A percentile compares a stretch with the other conserved stretches of the same genome.
These are phyloP conservation scores for Ormyrus thymus DNA, from an alignment of 2,888 invertebrate species.

Conservation along the genomic window DNA sequence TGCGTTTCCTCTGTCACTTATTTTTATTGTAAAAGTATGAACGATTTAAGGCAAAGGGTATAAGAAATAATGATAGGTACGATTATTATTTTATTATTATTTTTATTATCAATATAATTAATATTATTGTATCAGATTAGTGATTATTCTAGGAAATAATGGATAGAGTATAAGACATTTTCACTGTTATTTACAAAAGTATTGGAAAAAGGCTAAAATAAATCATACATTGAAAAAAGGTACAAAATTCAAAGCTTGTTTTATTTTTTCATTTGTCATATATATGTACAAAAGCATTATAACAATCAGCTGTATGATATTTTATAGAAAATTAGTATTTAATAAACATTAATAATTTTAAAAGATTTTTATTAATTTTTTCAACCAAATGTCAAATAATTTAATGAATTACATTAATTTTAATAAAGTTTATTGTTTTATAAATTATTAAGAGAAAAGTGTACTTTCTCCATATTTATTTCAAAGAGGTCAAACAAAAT, in stretches of 20 bases:
- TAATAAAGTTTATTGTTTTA: background rate
- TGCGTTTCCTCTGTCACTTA: constrained; percentile 35
- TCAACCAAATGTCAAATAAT: background rate
- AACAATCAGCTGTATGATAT: constrained; percentile 31
- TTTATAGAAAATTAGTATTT: constrained; percentile 32
- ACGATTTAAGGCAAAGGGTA: constrained; percentile 73
- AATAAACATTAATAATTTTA: constrained; percentile 15
- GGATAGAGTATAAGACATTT: constrained; percentile 72
- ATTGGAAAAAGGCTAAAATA: constrained; percentile 72
- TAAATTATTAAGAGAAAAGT: background rate
- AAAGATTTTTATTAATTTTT: constrained; percentile 9
- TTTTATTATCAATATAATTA: constrained; percentile 48
- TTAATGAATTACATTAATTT: background rate
- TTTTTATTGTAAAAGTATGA: constrained; percentile 67
- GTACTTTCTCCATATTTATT: no score
- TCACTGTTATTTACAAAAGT: constrained; percentile 75
- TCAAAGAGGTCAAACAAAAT: no score
- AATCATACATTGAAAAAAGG: constrained; percentile 73
- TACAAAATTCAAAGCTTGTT: constrained; percentile 7
- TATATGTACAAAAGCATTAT: constrained; percentile 21
- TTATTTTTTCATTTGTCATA: constrained; percentile 28
- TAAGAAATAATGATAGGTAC: constrained; percentile 64
- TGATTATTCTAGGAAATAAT: constrained; percentile 70
- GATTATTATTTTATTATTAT: constrained; percentile 66
- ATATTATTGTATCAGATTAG: constrained; percentile 62